phyloP scores from a whole-genome alignment of 2,797 vertebrate species.

The Enteromius paludinosus region DNA sequence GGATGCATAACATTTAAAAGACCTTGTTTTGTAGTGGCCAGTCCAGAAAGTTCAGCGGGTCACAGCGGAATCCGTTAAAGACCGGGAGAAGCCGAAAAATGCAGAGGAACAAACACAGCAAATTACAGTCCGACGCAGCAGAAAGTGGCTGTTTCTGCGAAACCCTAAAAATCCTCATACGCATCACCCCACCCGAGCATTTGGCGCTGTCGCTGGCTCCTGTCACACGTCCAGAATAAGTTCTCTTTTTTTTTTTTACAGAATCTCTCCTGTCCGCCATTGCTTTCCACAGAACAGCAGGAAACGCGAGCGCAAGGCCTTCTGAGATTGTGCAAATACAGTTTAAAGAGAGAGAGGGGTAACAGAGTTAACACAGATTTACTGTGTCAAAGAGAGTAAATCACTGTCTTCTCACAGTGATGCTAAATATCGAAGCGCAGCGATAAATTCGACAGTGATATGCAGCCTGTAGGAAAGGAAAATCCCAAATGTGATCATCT shows the following conservation, averaged over 20 bases:
- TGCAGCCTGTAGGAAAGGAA: constrained; percentile 36
- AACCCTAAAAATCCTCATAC: constrained; percentile 50
- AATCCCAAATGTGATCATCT: not conserved
- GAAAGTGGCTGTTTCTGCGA: constrained; percentile 44
- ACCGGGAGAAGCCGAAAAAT: constrained; percentile 34
- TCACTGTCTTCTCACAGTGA: constrained; percentile 52
- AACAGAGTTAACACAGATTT: constrained; percentile 37
- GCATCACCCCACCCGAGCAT: constrained; percentile 55
- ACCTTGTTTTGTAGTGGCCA: constrained; percentile 45
- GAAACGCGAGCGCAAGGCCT: constrained; percentile 40
- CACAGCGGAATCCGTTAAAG: constrained; percentile 46
- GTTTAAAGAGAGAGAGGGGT: constrained; percentile 40
- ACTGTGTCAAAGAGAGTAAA: constrained; percentile 47
- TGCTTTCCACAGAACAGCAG: constrained; percentile 43
- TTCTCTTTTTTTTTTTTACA: constrained; percentile 54
- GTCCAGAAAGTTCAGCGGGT: constrained; percentile 43
- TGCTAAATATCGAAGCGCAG: constrained; percentile 62
- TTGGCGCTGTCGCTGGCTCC: constrained; percentile 28
- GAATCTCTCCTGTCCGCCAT: constrained; percentile 4
- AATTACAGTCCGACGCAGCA: constrained; percentile 54
- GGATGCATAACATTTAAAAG: constrained; percentile 13
- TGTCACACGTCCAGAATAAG: constrained; percentile 27
- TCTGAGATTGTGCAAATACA: constrained; percentile 44
- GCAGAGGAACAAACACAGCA: constrained; percentile 45
- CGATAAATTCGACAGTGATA: constrained; percentile 52